phyloP scores from a whole-genome alignment of 2,888 invertebrate species.

The Parnassius mnemosyne region DNA sequence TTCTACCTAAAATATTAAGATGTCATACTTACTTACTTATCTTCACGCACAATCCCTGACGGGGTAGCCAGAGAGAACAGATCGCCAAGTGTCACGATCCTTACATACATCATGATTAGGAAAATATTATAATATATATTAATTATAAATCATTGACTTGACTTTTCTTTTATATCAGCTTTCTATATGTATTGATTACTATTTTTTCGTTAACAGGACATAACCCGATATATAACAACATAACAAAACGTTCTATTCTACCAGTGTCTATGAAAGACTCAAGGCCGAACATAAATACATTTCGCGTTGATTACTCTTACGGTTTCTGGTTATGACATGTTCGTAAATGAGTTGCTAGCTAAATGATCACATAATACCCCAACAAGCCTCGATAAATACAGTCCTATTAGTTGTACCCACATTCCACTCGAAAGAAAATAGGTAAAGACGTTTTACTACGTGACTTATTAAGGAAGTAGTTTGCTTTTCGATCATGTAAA shows the following conservation, averaged over 20 bases:
- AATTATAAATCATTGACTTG: no score
- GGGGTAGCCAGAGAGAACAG: no score
- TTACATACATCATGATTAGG: no score
- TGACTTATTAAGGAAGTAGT: constrained; percentile 12
- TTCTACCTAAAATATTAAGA: no score
- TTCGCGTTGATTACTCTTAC: constrained; percentile 23
- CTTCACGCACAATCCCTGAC: no score
- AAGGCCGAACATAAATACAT: constrained; percentile 16
- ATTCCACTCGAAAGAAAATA: constrained; percentile 22
- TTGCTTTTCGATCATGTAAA: constrained; percentile 1
- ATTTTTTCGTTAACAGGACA: not conserved
- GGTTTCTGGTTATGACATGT: constrained; percentile 25
- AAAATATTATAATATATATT: no score
- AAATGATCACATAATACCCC: constrained; percentile 29
- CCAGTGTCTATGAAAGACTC: constrained; percentile 1
- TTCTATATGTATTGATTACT: no score
- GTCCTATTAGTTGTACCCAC: constrained; percentile 26
- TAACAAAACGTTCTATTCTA: not conserved
- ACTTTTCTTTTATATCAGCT: no score
- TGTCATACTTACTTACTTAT: no score
- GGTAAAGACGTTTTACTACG: constrained; percentile 16
- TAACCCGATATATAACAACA: not conserved
- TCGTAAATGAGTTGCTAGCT: constrained; percentile 21
- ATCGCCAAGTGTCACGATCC: no score
- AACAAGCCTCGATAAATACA: constrained; percentile 27